A percentile compares a stretch with the other conserved stretches of the same genome.
phyloP scores from a whole-genome alignment of 2,888 invertebrate genomes.

The Phasia obesa region DNA sequence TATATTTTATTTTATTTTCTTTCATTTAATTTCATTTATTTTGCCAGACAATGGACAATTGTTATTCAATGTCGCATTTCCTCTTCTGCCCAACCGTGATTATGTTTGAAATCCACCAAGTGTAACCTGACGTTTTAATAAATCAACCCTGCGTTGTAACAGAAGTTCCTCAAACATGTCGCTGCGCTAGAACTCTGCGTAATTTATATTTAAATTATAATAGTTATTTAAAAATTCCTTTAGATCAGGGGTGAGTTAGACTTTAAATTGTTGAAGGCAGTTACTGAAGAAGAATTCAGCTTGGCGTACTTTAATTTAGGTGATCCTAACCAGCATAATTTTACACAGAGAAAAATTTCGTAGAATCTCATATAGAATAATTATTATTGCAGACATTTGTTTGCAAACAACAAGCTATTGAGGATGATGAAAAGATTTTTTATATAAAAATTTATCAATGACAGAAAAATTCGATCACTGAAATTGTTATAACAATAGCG shows the following conservation, averaged over 20 bases:
- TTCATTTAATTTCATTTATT: background rate
- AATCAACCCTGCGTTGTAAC: slow-evolving; percentile 26
- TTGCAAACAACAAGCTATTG: no score
- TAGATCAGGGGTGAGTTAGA: background rate
- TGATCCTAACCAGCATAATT: no score
- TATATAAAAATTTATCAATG: no score
- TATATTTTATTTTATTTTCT: background rate
- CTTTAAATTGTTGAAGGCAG: no score
- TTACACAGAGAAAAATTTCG: no score
- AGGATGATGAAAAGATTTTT: no score
- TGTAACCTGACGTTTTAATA: slow-evolving; percentile 50
- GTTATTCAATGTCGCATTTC: slow-evolving; percentile 16
- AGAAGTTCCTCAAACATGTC: slow-evolving; percentile 12
- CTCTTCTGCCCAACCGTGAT: slow-evolving; percentile 49
- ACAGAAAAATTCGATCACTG: no score
- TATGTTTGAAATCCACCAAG: slow-evolving; percentile 54
- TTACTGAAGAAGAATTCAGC: no score
- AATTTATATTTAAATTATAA: slow-evolving; percentile 14
- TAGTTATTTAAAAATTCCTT: background rate
- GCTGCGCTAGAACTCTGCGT: background rate
- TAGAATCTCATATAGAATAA: no score
- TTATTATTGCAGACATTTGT: no score
- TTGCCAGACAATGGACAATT: slow-evolving; percentile 5
- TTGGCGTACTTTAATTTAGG: no score
- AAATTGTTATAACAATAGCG: no score